Conservation (phyloP, 2,113 vertebrate species). For the Strix aluco region DNA sequence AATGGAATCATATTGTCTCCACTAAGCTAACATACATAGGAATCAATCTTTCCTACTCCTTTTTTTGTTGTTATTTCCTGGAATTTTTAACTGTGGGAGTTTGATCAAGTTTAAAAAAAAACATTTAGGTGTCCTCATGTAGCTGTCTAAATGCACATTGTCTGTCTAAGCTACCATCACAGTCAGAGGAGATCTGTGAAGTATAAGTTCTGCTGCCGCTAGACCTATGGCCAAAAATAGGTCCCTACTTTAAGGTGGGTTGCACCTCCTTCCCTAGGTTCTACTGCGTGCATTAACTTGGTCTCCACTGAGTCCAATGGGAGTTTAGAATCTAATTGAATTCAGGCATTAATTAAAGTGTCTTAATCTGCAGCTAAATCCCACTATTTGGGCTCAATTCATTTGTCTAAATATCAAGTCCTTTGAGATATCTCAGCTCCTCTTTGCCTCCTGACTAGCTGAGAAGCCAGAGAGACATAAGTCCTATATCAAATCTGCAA, state of each 20-base stretch:
- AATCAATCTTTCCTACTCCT: not conserved
- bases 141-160: not conserved
- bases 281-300: not conserved
- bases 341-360: not conserved
- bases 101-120: not conserved
- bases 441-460: not conserved
- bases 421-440: not conserved
- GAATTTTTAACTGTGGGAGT: not conserved
- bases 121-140: rapidly evolving
- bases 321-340: not conserved
- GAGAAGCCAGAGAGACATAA: not conserved
- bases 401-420: not conserved
- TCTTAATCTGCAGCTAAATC: not conserved
- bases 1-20: not conserved
- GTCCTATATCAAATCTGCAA: not conserved
- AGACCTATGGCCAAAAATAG: not conserved
- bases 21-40: not conserved
- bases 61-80: not conserved
- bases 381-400: not conserved
- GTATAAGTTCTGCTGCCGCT: not conserved
- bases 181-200: not conserved
- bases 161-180: not conserved
- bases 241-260: not conserved
- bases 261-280: not conserved
- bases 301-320: not conserved